A percentile compares a stretch with the other conserved stretches of the same genome.
Conservation (phyloP, 2,888 invertebrate species). For the Leptothorax acervorum region DNA sequence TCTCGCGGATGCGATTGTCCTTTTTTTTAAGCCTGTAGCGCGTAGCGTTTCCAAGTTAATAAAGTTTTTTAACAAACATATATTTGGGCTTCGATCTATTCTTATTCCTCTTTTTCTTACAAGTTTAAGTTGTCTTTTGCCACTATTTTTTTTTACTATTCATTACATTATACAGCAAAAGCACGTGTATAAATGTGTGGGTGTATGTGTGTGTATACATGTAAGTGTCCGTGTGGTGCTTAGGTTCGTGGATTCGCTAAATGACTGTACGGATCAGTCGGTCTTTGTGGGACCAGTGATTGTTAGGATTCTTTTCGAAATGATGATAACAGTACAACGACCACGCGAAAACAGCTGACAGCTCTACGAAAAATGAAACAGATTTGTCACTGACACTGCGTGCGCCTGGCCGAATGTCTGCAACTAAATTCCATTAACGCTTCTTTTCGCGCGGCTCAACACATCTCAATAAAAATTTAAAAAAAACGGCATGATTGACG, state of each 20-base stretch:
- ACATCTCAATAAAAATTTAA: background rate
- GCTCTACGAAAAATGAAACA: slow-evolving; percentile 18
- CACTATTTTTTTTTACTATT: background rate
- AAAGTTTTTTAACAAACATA: background rate
- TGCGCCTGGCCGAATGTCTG: background rate
- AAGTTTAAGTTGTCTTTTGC: background rate
- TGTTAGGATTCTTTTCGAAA: slow-evolving; percentile 60
- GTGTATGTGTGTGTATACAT: too few relatives aligned
- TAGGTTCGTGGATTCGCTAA: background rate
- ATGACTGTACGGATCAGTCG: background rate
- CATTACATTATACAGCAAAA: background rate
- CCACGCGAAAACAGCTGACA: slow-evolving; percentile 46
- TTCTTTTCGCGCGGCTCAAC: background rate
- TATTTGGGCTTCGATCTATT: background rate
- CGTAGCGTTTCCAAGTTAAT: background rate
- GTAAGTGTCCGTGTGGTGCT: background rate
- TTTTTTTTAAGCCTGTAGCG: background rate
- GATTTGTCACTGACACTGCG: slow-evolving; percentile 17
- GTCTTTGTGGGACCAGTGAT: slow-evolving; percentile 40
- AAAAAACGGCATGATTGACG: background rate
- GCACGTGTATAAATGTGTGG: background rate
- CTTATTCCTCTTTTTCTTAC: too few relatives aligned
- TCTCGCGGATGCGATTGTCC: slow-evolving; percentile 64
- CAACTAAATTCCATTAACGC: background rate
- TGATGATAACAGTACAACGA: slow-evolving; percentile 52